Evolutionary conservation across 1,140 invertebrate genomes (phyloP), one percentile per base, ranked within the genome.

Genomic region (Trachymyrmex cornetzi): DNA sequence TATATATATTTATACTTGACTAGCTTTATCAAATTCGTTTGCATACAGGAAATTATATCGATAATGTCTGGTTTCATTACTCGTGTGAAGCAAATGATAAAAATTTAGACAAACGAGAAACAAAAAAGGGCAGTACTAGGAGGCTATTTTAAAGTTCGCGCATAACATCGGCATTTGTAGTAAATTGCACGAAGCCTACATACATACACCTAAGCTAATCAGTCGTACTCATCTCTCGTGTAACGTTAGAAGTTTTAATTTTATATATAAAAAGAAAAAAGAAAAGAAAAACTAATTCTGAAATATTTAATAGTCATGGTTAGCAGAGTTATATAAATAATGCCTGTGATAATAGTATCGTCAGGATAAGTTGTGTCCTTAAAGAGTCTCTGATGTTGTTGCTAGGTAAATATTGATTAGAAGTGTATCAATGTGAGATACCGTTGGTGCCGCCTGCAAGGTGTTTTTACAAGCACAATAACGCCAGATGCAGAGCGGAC

Each of bases 301-400:
- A 94, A 94, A 93, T 93, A 93, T 94, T 94, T 94, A 94, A 93
- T 95, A 95, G 94, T 93, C 94, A 93, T 93, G 93, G 89, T 94
- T 95, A 95, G 94, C 93, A 95, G 92, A 95, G 94, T 95, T 95
- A 94, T 94, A 95, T 94, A 93, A 95, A 94, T 94, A 94, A 95
- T 95, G 95, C 95, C 95, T 96, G 95, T 96, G 95, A 96, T 96
- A 96, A 95, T 96, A 96, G 95, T 95, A 96, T 95, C 94, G 95
- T 95, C 95, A 95, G 94, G 95, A 95, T 96, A 95, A 95, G 95
- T 96, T 96, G 94, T 95, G 95, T 95, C 95, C 94, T 96, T 95
- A 94, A 94, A 95, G 93, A 95, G 94, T 96, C 92, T 95, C 94
- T 94, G 94, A 95, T 95, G 94, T 95, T 95, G 95, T 95, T 95